Evolutionary conservation across 2,888 invertebrate species (phyloP).

Genomic region (Sericinus montela): DNA sequence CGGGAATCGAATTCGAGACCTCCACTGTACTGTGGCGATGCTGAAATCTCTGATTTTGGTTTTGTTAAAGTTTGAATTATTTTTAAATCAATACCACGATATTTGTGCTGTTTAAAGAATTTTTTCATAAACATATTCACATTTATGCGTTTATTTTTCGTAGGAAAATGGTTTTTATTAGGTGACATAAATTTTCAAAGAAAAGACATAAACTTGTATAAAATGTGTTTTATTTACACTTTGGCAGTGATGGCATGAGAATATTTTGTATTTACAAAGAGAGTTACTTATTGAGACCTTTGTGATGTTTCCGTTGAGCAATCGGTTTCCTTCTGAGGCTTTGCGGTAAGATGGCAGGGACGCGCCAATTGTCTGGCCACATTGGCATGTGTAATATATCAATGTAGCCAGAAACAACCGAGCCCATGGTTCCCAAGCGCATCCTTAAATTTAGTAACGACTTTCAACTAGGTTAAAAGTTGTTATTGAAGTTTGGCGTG

Average conservation of each 20-base stretch:
- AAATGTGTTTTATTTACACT: conserved; percentile 73
- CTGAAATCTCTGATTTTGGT: too few species aligned
- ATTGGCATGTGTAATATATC: not conserved
- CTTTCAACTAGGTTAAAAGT: conserved; percentile 26
- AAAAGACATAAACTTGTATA: conserved; percentile 5
- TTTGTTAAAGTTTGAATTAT: too few species aligned
- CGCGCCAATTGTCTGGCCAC: conserved; percentile 1
- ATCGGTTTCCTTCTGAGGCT: conserved; percentile 41
- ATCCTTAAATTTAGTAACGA: conserved; percentile 22
- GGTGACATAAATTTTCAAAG: not conserved
- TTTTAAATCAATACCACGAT: too few species aligned
- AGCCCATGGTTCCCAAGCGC: conserved; percentile 22
- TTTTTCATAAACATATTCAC: too few species aligned
- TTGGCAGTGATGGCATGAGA: conserved; percentile 76
- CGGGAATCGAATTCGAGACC: too few species aligned
- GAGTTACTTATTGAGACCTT: conserved; percentile 75
- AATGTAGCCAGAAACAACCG: conserved; percentile 26
- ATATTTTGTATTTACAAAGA: conserved; percentile 69
- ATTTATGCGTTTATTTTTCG: too few species aligned
- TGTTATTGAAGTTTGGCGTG: not conserved
- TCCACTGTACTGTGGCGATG: too few species aligned
- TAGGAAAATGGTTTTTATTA: too few species aligned
- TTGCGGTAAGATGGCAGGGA: conserved; percentile 30
- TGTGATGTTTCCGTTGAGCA: conserved; percentile 46
- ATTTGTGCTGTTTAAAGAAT: too few species aligned